Percentiles rank a stretch among this genome's conserved stretches.
phyloP scores from a whole-genome alignment of 2,888 invertebrate genomes.

The Tipula unca region DNA sequence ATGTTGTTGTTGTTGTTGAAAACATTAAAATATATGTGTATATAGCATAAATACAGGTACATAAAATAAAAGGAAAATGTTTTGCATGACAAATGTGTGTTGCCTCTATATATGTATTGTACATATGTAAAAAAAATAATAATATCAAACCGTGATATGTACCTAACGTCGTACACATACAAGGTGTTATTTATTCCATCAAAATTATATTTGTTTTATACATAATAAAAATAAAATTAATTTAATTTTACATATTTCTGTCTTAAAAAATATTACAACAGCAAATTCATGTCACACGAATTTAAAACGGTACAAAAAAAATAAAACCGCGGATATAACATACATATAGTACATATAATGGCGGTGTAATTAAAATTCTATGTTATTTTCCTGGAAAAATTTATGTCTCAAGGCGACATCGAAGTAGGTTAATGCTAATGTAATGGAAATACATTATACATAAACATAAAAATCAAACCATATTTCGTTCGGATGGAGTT shows the following conservation, averaged over 20 bases:
- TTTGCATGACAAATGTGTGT: constrained; percentile 14
- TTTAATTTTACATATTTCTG: background rate
- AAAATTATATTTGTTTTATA: background rate
- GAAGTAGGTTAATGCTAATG: background rate
- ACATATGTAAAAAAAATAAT: background rate
- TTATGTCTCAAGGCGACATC: background rate
- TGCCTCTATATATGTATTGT: background rate
- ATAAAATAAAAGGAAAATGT: background rate
- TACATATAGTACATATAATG: background rate
- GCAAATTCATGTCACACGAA: background rate
- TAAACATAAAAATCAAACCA: no score
- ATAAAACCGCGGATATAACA: background rate
- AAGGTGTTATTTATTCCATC: background rate
- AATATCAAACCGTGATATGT: background rate
- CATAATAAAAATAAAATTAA: background rate
- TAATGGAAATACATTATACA: background rate
- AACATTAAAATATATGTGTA: background rate
- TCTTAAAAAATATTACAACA: background rate
- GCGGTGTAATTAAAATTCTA: background rate
- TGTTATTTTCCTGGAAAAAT: background rate
- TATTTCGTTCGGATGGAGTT: no score
- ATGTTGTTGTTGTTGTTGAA: constrained; percentile 2
- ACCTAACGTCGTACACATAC: background rate
- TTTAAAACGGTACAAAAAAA: background rate
- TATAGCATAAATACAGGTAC: background rate